Evolutionary conservation across 2,888 invertebrate species (phyloP).

Genomic region (Tenthredo livida): DNA sequence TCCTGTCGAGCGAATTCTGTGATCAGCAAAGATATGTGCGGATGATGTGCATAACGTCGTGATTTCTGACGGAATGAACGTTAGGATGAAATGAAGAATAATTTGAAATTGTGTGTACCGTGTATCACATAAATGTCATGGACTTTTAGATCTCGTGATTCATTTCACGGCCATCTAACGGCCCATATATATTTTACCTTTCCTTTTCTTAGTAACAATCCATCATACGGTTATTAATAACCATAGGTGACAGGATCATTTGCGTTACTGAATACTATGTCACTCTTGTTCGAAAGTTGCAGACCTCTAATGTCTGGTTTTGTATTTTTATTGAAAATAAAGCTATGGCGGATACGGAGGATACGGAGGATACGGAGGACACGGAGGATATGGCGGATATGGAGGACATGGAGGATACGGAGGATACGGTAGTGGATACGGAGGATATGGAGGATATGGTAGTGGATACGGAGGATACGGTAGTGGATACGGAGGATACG

Average conservation of each 20-base stretch:
- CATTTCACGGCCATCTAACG: constrained; percentile 3
- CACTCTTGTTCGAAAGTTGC: not conserved
- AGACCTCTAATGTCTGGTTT: not conserved
- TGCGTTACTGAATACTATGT: not conserved
- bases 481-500: constrained; percentile 5
- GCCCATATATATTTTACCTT: not conserved
- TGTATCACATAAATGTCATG: not conserved
- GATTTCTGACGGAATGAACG: not conserved
- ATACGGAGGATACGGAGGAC: constrained; percentile 46
- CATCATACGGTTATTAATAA: not conserved
- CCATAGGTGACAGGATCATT: not conserved
- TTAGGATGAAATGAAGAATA: not conserved
- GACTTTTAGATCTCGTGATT: not conserved
- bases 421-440: constrained; percentile 27
- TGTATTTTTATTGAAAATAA: not conserved
- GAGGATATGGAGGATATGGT: constrained; percentile 25
- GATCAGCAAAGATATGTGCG: too few species aligned
- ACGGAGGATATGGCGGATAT: not conserved
- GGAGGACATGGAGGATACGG: constrained; percentile 26
- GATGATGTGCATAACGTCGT: too few species aligned
- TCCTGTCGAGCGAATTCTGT: too few species aligned
- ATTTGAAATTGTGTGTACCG: not conserved
- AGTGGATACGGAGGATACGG: constrained; percentile 21
- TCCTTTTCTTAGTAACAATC: not conserved
- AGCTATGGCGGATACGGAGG: constrained; percentile 55